phyloP scores from a whole-genome alignment of 2,113 vertebrate species.

The Caranx ignobilis region DNA sequence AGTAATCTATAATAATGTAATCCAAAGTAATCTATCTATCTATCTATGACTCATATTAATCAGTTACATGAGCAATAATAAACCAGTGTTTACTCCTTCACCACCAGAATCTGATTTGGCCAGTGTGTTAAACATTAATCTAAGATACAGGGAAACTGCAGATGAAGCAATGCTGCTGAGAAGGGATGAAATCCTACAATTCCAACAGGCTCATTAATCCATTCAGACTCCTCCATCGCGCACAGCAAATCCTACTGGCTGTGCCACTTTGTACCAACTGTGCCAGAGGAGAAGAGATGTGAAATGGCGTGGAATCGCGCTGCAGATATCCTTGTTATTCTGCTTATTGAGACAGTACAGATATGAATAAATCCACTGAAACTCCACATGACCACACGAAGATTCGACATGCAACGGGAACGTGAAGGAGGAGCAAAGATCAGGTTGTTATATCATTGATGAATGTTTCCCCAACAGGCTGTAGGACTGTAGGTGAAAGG shows the following conservation, averaged over 20 bases:
- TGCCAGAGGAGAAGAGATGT: neutral
- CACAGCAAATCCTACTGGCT: neutral
- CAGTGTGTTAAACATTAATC: neutral
- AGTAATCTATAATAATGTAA: too few relatives aligned
- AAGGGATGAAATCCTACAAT: neutral
- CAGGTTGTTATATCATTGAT: neutral
- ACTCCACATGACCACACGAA: neutral
- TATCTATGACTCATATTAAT: neutral
- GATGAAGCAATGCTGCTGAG: neutral
- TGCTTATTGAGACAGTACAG: too few relatives aligned
- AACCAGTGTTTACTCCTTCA: neutral
- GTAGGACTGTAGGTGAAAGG: neutral
- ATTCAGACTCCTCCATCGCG: neutral
- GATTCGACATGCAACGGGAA: neutral
- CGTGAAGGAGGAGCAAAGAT: neutral
- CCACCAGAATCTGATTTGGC: neutral
- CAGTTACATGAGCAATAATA: neutral
- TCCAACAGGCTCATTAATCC: conserved; percentile 1
- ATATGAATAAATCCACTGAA: neutral
- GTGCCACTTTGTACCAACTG: conserved; percentile 19
- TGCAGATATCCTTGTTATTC: neutral
- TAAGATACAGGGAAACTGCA: neutral
- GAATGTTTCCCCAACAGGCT: neutral
- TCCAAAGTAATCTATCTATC: too few relatives aligned
- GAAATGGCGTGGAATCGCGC: neutral